Percentiles rank a stretch among this genome's conserved stretches.
Conservation (phyloP, 1,140 invertebrate genomes). For the Nasonia vitripennis region DNA sequence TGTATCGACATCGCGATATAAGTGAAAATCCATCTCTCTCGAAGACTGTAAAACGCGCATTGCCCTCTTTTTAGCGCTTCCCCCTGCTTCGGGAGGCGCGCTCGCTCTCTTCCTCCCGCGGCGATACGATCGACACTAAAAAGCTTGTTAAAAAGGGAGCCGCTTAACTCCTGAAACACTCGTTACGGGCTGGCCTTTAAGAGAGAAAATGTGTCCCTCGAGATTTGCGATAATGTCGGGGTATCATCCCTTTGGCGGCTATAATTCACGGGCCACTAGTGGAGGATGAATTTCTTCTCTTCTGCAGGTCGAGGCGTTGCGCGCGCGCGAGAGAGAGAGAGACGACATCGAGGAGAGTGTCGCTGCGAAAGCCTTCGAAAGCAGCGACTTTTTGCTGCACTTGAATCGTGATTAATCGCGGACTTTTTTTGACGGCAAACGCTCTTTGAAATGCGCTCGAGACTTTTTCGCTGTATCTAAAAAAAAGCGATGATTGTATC, state of each 20-base stretch:
- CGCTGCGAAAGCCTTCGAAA: neutral
- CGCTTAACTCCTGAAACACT: conserved; percentile 29
- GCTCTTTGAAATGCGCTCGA: no score
- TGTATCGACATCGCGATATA: neutral
- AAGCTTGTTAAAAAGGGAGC: conserved; percentile 42
- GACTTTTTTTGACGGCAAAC: neutral
- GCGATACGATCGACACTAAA: conserved; percentile 15
- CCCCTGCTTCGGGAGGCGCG: neutral
- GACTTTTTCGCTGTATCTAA: no score
- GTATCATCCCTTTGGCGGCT: conserved; percentile 10
- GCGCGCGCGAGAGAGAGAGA: neutral
- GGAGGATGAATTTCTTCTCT: conserved; percentile 27
- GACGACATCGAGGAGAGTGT: neutral
- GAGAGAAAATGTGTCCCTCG: conserved; percentile 34
- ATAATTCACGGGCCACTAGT: conserved; percentile 10
- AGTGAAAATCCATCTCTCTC: conserved; percentile 16
- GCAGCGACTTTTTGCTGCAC: neutral
- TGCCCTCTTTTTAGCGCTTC: neutral
- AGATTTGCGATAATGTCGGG: conserved; percentile 40
- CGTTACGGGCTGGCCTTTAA: conserved; percentile 36
- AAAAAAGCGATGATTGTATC: no score
- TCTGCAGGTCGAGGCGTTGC: neutral
- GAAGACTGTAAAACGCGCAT: neutral
- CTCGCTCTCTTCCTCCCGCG: neutral
- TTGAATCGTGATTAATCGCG: neutral